Evolutionary conservation across 1,140 invertebrate genomes (phyloP).

Genomic region (Rhopalosiphum maidis): DNA sequence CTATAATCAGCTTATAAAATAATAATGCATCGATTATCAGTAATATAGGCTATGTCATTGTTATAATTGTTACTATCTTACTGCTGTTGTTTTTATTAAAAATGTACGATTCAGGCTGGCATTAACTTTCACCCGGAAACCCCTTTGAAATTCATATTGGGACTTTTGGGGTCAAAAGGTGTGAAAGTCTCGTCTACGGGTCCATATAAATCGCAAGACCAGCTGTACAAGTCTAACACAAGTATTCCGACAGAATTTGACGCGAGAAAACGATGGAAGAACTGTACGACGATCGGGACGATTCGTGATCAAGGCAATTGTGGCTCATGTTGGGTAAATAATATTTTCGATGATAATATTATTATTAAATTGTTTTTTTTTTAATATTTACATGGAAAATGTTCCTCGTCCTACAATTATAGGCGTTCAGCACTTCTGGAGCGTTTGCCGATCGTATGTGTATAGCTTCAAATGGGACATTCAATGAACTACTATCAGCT

Average conservation of each 20-base stretch:
- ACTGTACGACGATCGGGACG: conserved; percentile 80
- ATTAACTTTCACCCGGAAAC: neutral
- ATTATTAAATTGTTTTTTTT: neutral
- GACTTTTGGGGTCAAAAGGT: neutral
- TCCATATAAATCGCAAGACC: neutral
- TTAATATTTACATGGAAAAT: neutral
- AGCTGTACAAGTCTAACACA: neutral
- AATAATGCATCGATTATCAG: too few relatives aligned
- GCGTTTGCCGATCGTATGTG: conserved; percentile 76
- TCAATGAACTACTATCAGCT: conserved; percentile 68
- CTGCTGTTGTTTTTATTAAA: neutral
- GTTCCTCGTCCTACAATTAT: neutral
- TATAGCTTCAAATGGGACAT: conserved; percentile 68
- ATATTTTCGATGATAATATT: neutral
- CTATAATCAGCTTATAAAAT: too few relatives aligned
- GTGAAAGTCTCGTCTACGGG: neutral
- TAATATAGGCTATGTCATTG: too few relatives aligned
- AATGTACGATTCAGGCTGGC: neutral
- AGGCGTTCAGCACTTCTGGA: neutral
- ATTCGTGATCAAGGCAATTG: conserved; percentile 78
- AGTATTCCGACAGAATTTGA: conserved; percentile 79
- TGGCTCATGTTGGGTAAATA: conserved; percentile 74
- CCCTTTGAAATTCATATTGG: neutral
- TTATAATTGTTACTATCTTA: neutral
- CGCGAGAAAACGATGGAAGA: conserved; percentile 77